Evolutionary conservation across 2,888 invertebrate genomes (phyloP).

Genomic region (Macropis europaea): DNA sequence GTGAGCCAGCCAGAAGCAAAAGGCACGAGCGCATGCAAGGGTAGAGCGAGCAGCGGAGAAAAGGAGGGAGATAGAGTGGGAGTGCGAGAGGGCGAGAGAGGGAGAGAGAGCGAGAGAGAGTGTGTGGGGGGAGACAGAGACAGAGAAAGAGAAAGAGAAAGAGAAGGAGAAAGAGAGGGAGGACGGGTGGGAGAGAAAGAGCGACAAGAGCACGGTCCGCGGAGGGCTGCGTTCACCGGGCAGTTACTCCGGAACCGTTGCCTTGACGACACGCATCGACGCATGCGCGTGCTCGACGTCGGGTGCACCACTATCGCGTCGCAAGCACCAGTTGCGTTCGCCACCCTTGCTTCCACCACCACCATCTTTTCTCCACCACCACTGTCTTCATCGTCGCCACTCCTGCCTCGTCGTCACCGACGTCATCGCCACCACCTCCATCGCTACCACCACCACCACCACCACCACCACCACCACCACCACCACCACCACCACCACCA

Average conservation of each 20-base stretch:
- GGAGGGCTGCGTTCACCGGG: constrained; percentile 69
- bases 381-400: constrained; percentile 15
- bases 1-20: constrained; percentile 68
- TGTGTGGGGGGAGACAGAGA: background rate
- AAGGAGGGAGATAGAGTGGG: background rate
- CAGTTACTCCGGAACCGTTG: constrained; percentile 80
- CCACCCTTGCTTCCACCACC: constrained; percentile 43
- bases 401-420: constrained; percentile 10
- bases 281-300: constrained; percentile 64
- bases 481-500: constrained; percentile 24
- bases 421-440: constrained; percentile 5
- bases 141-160: background rate
- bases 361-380: constrained; percentile 8
- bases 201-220: constrained; percentile 52
- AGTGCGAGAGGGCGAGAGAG: constrained; percentile 4
- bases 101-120: constrained; percentile 18
- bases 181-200: constrained; percentile 43
- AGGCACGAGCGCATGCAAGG: constrained; percentile 33
- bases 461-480: constrained; percentile 6
- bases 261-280: constrained; percentile 77
- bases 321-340: constrained; percentile 62
- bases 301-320: constrained; percentile 47
- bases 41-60: constrained; percentile 48
- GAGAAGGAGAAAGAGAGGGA: constrained; percentile 10
- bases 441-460: constrained; percentile 1